Percentiles rank a stretch among this genome's conserved stretches.
phyloP scores from a whole-genome alignment of 2,888 invertebrate genomes.

The Zaprionus obscuricornis region DNA sequence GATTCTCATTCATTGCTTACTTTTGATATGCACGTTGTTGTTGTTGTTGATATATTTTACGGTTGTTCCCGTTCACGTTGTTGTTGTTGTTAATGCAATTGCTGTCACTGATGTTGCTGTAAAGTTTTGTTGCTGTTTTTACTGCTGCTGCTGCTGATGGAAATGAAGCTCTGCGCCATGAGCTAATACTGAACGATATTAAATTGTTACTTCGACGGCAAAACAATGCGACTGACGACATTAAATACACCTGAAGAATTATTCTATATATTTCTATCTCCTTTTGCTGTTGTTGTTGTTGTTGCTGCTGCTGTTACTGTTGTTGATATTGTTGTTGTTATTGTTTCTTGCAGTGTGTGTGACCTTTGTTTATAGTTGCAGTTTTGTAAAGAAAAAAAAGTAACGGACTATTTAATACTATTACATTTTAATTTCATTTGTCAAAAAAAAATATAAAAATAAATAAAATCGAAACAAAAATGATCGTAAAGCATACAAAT shows the following conservation, averaged over 20 bases:
- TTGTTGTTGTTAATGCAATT: background rate
- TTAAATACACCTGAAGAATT: conserved; percentile 55
- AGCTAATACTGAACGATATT: conserved; percentile 47
- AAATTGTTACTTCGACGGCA: conserved; percentile 53
- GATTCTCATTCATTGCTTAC: conserved; percentile 14
- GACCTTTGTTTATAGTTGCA: no score
- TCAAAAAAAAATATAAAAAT: no score
- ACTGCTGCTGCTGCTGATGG: conserved; percentile 2
- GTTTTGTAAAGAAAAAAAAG: no score
- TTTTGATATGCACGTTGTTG: conserved; percentile 6
- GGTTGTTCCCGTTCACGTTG: background rate
- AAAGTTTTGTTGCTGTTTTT: conserved; percentile 16
- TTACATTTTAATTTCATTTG: no score
- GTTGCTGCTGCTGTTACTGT: no score
- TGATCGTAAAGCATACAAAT: no score
- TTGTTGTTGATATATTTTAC: background rate
- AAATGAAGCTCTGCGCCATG: conserved; percentile 45
- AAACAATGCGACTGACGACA: conserved; percentile 58
- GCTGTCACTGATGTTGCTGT: background rate
- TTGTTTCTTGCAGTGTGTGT: no score
- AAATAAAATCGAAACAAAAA: no score
- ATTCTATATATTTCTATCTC: no score
- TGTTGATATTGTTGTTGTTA: no score
- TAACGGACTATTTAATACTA: no score
- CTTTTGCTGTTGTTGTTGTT: no score